Base-by-base conservation (phyloP, 2,113 vertebrate genomes). In the Takifugu flavidus region DNA sequence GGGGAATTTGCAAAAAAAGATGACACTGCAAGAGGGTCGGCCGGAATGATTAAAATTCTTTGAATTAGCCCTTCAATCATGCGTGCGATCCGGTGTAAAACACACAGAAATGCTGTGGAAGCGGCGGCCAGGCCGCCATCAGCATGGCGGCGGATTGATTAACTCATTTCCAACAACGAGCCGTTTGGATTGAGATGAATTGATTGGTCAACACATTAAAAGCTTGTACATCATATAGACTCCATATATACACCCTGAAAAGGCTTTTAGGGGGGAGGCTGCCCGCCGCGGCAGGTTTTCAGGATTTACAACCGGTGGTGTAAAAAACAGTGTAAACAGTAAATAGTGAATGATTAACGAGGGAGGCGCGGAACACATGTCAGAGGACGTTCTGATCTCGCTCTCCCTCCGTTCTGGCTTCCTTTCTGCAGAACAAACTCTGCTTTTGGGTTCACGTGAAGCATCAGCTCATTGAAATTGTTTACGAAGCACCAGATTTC, bases 171-270 rank as follows among this genome's bases (percentile, higher is more conserved):
- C 76, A 73, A 77, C 58, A 49, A 59, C 2, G 46, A 78, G 53
- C 61, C 73, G 65, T 76, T 78, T 74, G 70, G 61, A 43, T 56
- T 27, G 49, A 29, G 65, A 74, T 53, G 66, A 85, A 86, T 72
- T 81, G 79, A 84, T 86, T 84, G 76, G 70, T 77, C 78, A 73
- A 78, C 77, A 79, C 74, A 82, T 82, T 81, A 75, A 82, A 84
- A 84, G 78, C 75, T 47, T 61, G 66, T 70, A 53, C 69, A 79
- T 79, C 74, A 77, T 58, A 11, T 8, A 56, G 57, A 59, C 72
- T 68, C 51, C 65, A 66, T 64, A 72, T 15, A 65, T 49, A 65
- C 65, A 62, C 78, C 79, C 82, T 80, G 70, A 77, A 84, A 86
- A 84, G 60, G 78, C 78, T 84, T 84, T 86, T 60, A 79, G 68